Conservation (phyloP, 53 echinoderm and acorn worm species). For the Hippasteria phrygiana region DNA sequence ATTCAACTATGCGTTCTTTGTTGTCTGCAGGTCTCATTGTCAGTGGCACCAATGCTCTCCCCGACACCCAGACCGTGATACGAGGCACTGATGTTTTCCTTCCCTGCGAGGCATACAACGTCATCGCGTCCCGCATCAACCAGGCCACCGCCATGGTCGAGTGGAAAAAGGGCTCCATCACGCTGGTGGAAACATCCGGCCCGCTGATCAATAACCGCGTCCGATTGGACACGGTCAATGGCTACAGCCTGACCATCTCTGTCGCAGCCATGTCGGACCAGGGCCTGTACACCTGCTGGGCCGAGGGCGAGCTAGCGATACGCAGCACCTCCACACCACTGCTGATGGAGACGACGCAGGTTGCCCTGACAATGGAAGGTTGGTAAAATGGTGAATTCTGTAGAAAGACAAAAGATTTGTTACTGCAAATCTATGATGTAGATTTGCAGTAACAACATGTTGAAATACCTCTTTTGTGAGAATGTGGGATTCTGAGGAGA, state of each 20-base stretch:
- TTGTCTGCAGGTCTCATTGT: background rate
- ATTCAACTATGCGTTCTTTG: too few species aligned
- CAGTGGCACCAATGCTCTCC: background rate
- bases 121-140: background rate
- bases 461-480: too few species aligned
- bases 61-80: background rate
- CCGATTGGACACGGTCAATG: conserved; percentile 18
- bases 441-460: too few species aligned
- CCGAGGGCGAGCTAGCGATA: conserved; percentile 22
- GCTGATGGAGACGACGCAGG: conserved; percentile 22
- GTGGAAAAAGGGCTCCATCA: conserved; percentile 27
- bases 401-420: too few species aligned
- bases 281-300: conserved; percentile 56
- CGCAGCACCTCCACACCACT: conserved; percentile 5
- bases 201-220: background rate
- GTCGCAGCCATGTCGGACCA: background rate
- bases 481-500: too few species aligned
- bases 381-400: conserved; percentile 39
- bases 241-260: conserved; percentile 48
- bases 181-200: conserved; percentile 12
- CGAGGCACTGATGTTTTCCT: conserved; percentile 53
- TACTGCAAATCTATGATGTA: too few species aligned
- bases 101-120: conserved; percentile 42
- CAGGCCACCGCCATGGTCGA: conserved; percentile 3
- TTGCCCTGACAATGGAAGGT: conserved; percentile 35